phyloP scores from a whole-genome alignment of 2,888 invertebrate genomes.

The Agrochola lychnidis region DNA sequence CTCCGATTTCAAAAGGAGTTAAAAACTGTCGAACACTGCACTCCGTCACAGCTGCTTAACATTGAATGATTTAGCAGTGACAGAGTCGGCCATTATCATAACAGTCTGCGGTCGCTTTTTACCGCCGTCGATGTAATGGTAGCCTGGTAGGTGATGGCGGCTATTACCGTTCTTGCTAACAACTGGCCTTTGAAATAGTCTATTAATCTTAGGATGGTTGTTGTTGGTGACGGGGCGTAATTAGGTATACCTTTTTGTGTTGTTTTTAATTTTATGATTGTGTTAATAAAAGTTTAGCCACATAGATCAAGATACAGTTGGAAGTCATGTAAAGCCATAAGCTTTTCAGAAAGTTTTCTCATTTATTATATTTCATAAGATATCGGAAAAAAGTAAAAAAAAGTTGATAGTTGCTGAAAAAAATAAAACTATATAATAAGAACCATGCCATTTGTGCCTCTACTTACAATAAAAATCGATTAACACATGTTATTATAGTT shows the following conservation, averaged over 20 bases:
- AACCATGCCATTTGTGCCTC: constrained; percentile 14
- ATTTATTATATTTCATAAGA: not conserved
- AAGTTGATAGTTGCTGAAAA: not conserved
- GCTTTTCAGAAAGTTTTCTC: not conserved
- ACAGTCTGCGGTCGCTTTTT: constrained; percentile 60
- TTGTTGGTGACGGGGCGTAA: constrained; percentile 14
- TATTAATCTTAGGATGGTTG: constrained; percentile 37
- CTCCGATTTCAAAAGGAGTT: constrained; percentile 38
- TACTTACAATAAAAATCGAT: constrained; percentile 36
- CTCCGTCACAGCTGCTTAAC: constrained; percentile 47
- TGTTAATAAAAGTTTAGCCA: not conserved
- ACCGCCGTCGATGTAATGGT: constrained; percentile 32
- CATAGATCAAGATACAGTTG: not conserved
- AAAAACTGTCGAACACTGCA: constrained; percentile 41
- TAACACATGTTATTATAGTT: constrained; percentile 44
- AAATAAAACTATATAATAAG: not conserved
- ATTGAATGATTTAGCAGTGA: constrained; percentile 61
- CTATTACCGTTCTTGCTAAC: constrained; percentile 37
- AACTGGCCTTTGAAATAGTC: constrained; percentile 7
- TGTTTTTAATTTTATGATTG: too few relatives aligned
- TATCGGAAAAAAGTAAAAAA: not conserved
- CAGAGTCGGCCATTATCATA: constrained; percentile 59
- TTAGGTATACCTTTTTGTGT: not conserved
- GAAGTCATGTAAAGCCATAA: not conserved
- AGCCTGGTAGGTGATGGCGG: constrained; percentile 22